Evolutionary conservation across 2,888 invertebrate species (phyloP), one percentile per base, ranked within the genome.

Genomic region (Phalera bucephala): DNA sequence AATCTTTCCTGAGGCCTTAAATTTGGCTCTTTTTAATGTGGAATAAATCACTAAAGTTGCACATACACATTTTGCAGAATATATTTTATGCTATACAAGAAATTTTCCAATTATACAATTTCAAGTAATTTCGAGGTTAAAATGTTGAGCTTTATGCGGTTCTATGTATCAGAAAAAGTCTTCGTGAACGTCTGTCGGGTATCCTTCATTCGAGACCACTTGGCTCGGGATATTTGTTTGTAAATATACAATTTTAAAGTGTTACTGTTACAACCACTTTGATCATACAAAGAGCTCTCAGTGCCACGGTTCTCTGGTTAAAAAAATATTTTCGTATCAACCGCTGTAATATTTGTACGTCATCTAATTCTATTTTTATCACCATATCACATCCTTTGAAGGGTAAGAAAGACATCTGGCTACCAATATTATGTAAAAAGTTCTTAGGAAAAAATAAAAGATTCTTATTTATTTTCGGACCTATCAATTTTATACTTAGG

Each of bases 61-160:
- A n/a, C n/a, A n/a, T n/a, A n/a, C n/a, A n/a, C n/a, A n/a, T n/a
- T n/a, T n/a, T n/a, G n/a, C n/a, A n/a, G n/a, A n/a, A n/a, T n/a
- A n/a, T n/a, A n/a, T n/a, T n/a, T n/a, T n/a, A n/a, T n/a, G n/a
- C n/a, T n/a, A n/a, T n/a, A n/a, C n/a, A n/a, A n/a, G n/a, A n/a
- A n/a, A n/a, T n/a, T n/a, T n/a, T n/a, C n/a, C n/a, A n/a, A n/a
- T n/a, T n/a, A n/a, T n/a, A n/a, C n/a, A n/a, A n/a, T n/a, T n/a
- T n/a, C n/a, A 30, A 35, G 35, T 38, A 35, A 38, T 30, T 35
- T 37, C 31, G 28, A 21, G 35, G 21, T 39, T 26, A 34, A 36
- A 40, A 40, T 40, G 31, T 45, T 2, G 5, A 43, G 40, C 32
- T 31, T 39, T 34, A 34, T 37, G 28, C 36, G 32, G 40, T 31